Evolutionary conservation across 2,888 invertebrate species (phyloP).

Genomic region (Acleris holmiana): DNA sequence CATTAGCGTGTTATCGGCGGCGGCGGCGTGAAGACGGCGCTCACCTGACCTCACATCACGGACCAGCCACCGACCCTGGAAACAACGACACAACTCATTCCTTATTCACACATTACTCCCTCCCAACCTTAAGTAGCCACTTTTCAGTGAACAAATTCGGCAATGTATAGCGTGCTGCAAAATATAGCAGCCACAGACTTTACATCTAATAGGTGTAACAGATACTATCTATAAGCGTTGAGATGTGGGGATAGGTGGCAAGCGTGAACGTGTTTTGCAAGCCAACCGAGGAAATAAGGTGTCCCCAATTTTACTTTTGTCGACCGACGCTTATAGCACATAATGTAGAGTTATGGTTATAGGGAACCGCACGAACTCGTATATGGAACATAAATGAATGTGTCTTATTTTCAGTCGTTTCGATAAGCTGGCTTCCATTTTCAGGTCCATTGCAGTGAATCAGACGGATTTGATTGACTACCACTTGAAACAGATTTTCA

Average conservation of each 20-base stretch:
- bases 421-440: background rate
- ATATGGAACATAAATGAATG: constrained; percentile 2
- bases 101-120: constrained; percentile 50
- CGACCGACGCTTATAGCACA: constrained; percentile 76
- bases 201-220: constrained; percentile 71
- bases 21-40: constrained; percentile 80
- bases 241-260: constrained; percentile 83
- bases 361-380: constrained; percentile 57
- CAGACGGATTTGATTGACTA: constrained; percentile 1
- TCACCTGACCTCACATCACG: constrained; percentile 74
- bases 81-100: constrained; percentile 45
- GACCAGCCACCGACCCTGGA: constrained; percentile 49
- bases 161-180: constrained; percentile 51
- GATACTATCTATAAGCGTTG: constrained; percentile 83
- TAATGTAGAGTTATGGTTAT: constrained; percentile 63
- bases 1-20: constrained; percentile 84
- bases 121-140: constrained; percentile 11
- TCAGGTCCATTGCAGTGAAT: constrained; percentile 9
- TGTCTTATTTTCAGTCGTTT: constrained; percentile 5
- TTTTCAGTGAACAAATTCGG: constrained; percentile 40
- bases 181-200: constrained; percentile 38
- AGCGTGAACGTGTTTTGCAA: constrained; percentile 83
- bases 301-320: constrained; percentile 80
- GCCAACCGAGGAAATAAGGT: constrained; percentile 81
- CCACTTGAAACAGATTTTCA: constrained; percentile 13